Percentiles rank a stretch among this genome's conserved stretches.
These are phyloP conservation scores for Zalophus californianus DNA, from an alignment of 2,797 vertebrate species.

Conservation along the genomic window DNA sequence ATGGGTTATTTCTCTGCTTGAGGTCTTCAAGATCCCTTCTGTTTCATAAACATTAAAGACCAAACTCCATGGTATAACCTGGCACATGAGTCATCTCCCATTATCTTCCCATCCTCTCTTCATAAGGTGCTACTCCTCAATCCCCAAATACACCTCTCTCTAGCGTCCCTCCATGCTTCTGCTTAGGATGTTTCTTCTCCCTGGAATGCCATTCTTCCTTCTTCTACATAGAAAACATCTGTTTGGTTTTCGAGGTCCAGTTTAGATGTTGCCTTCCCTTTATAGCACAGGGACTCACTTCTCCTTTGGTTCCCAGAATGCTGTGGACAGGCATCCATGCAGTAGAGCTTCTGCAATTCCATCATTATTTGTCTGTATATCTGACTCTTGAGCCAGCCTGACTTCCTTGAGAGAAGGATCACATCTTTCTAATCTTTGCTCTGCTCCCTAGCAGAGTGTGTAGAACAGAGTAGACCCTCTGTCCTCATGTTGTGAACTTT, in stretches of 20 bases:
- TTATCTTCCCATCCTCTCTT: no score
- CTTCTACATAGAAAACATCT: neutral
- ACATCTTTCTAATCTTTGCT: neutral
- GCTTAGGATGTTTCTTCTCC: neutral
- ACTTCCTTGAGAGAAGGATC: neutral
- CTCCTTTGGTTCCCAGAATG: neutral
- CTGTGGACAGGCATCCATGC: neutral
- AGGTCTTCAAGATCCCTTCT: neutral
- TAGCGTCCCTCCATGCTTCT: neutral
- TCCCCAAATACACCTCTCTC: neutral
- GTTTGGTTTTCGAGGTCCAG: neutral
- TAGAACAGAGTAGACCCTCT: no score
- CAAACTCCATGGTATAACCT: neutral
- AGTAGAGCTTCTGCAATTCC: accelerated
- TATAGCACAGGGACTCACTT: accelerated
- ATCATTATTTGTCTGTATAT: neutral
- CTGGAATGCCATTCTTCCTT: neutral
- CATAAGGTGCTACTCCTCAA: no score
- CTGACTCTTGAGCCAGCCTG: neutral
- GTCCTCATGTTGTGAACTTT: neutral
- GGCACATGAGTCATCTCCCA: neutral
- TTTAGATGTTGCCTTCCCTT: neutral
- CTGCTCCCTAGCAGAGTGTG: neutral
- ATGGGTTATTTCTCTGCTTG: neutral
- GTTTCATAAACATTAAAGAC: neutral